Percentiles rank a stretch among this genome's conserved stretches.
These are phyloP conservation scores for Champsocephalus gunnari DNA, from an alignment of 2,797 vertebrate species.

Conservation along the genomic window DNA sequence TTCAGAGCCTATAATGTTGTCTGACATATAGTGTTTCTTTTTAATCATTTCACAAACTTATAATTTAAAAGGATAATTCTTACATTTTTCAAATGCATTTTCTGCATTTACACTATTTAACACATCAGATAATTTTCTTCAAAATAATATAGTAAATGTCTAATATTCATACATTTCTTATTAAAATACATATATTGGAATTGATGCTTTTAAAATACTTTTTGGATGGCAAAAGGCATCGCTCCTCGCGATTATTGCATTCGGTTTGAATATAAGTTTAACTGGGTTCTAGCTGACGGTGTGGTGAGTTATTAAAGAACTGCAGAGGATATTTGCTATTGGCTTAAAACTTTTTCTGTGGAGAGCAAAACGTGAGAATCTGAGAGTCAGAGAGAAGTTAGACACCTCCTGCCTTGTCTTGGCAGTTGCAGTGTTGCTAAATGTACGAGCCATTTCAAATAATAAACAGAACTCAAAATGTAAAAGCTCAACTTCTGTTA, in stretches of 20 bases:
- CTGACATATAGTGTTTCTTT: conserved; percentile 18
- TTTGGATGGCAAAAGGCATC: not conserved
- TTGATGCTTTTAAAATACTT: not conserved
- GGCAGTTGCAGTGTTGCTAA: conserved; percentile 28
- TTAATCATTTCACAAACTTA: not conserved
- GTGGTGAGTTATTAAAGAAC: conserved; percentile 49
- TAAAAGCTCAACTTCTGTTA: conserved; percentile 36
- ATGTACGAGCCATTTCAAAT: conserved; percentile 18
- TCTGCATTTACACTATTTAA: not conserved
- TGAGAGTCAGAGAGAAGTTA: conserved; percentile 41
- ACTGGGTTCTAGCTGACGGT: conserved; percentile 45
- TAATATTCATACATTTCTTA: not conserved
- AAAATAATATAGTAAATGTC: not conserved
- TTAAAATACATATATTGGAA: not conserved
- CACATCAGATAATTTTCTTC: not conserved
- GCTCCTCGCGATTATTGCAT: conserved; percentile 6
- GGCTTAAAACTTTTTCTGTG: conserved; percentile 56
- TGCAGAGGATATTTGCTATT: conserved; percentile 49
- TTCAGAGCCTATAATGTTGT: conserved; percentile 17
- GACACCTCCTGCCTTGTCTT: conserved; percentile 42
- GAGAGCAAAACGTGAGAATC: conserved; percentile 45
- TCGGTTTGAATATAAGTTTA: conserved; percentile 32
- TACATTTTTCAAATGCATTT: not conserved
- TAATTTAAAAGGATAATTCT: not conserved
- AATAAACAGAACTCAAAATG: conserved; percentile 26